phyloP scores from a whole-genome alignment of 2,113 vertebrate species.

The Perognathus longimembris region DNA sequence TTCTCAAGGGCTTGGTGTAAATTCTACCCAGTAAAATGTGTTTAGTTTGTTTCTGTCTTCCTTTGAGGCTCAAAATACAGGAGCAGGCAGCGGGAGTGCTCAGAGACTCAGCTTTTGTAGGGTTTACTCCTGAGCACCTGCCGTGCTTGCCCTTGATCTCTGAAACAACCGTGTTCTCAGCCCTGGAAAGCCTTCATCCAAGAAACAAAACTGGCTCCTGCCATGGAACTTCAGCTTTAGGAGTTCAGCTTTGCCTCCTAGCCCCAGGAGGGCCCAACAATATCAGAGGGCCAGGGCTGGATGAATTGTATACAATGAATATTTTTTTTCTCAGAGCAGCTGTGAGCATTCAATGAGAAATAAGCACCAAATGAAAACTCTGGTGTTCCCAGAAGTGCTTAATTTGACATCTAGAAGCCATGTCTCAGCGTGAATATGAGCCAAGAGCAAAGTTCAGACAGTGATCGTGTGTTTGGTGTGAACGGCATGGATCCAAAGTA shows the following conservation, averaged over 20 bases:
- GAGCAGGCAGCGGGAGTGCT: conserved; percentile 9
- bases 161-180: conserved; percentile 76
- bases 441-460: neutral
- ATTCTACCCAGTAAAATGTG: conserved; percentile 68
- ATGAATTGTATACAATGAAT: conserved; percentile 5
- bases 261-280: conserved; percentile 37
- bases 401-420: neutral
- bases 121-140: conserved; percentile 41
- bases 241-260: neutral
- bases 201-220: conserved; percentile 62
- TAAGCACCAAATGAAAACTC: neutral
- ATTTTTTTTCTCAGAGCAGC: conserved; percentile 30
- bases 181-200: conserved; percentile 63
- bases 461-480: neutral
- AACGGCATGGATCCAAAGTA: neutral
- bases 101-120: conserved; percentile 59
- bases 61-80: conserved; percentile 59
- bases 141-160: conserved; percentile 79
- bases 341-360: neutral
- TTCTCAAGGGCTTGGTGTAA: conserved; percentile 73
- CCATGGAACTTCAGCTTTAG: conserved; percentile 24
- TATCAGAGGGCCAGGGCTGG: conserved; percentile 2
- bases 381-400: neutral
- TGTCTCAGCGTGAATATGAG: neutral
- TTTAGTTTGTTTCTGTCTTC: conserved; percentile 59